Conservation (phyloP, 2,797 vertebrate species). For the Trachops cirrhosus region DNA sequence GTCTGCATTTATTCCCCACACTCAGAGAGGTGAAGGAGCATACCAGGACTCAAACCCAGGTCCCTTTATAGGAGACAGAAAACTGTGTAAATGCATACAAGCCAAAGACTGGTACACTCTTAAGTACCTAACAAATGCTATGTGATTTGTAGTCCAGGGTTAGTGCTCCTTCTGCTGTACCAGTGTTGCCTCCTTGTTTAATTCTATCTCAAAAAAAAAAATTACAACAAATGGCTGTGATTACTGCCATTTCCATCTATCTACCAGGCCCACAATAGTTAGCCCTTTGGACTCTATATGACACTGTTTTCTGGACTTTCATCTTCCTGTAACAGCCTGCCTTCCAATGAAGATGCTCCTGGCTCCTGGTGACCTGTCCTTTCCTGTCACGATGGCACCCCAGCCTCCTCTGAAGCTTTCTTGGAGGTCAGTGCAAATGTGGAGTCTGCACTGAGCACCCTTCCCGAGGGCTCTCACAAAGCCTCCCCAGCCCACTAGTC, state of each 20-base stretch:
- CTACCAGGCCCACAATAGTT: neutral
- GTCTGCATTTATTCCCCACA: neutral
- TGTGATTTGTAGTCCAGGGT: neutral
- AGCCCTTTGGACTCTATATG: neutral
- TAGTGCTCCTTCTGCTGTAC: neutral
- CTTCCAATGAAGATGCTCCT: neutral
- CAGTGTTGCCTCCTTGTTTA: neutral
- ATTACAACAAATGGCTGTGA: neutral
- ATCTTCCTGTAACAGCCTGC: neutral
- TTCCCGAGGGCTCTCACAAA: neutral
- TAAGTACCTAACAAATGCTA: neutral
- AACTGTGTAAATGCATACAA: neutral
- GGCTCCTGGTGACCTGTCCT: neutral
- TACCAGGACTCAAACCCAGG: slow-evolving; percentile 12
- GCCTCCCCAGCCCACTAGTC: neutral
- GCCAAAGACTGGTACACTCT: neutral
- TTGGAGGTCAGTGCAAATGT: neutral
- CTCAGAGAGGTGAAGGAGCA: neutral
- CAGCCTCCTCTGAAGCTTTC: neutral
- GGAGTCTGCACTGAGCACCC: neutral
- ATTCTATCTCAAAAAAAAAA: neutral
- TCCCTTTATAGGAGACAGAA: neutral
- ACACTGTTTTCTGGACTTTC: neutral
- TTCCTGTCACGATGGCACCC: neutral
- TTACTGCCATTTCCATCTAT: neutral